Percentiles rank a stretch among this genome's conserved stretches.
These are phyloP conservation scores for Pipistrellus pipistrellus DNA, from an alignment of 2,797 vertebrate genomes.

Conservation along the genomic window DNA sequence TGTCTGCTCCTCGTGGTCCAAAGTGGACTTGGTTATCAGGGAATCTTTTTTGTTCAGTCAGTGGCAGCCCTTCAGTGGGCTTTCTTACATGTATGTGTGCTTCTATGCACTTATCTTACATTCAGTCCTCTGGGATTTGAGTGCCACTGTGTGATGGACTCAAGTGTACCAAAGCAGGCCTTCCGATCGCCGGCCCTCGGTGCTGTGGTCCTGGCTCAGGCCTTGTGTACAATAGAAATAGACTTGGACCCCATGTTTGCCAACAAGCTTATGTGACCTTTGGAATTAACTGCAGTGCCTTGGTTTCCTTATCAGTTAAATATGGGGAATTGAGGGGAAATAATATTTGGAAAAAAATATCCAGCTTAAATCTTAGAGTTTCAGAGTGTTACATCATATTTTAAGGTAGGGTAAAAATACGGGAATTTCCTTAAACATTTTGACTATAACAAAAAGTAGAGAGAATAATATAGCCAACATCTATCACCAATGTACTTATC, in stretches of 20 bases:
- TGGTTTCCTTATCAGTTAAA: not conserved
- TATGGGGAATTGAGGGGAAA: not conserved
- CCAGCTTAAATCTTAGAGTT: not conserved
- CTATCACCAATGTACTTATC: not conserved
- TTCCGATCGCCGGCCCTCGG: not conserved
- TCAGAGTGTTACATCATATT: not conserved
- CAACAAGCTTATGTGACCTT: not conserved
- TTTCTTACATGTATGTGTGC: not conserved
- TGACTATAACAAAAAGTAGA: not conserved
- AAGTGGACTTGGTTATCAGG: not conserved
- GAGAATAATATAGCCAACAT: not conserved
- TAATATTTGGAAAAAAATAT: slow-evolving; percentile 14
- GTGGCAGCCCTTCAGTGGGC: not conserved
- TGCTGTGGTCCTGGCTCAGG: not conserved
- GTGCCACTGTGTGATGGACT: not conserved
- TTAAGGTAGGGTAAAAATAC: slow-evolving; percentile 12
- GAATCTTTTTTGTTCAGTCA: not conserved
- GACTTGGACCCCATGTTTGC: not conserved
- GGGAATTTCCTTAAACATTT: not conserved
- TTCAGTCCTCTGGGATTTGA: not conserved
- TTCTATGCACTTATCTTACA: not conserved
- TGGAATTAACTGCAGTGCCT: not conserved
- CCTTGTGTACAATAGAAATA: not conserved
- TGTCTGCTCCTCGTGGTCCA: not conserved
- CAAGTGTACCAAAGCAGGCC: not conserved